Base-by-base conservation (phyloP, 1,140 invertebrate genomes). In the Lucilia cuprina region DNA sequence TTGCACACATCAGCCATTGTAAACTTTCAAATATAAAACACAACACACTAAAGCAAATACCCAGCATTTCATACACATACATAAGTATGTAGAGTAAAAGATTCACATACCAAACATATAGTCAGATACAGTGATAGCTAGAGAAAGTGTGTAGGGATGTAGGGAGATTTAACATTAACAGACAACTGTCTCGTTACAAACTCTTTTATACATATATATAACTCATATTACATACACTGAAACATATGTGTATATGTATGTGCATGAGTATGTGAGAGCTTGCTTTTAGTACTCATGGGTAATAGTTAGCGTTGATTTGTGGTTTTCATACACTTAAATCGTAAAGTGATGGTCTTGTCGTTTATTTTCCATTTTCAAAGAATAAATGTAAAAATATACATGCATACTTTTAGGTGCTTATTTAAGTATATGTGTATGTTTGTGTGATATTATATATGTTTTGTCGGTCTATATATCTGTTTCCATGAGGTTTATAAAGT, bases 281-380 rank as follows among this genome's bases (percentile, higher is more conserved):
- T 30, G 34, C 19, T 80, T 47, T 47, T 19, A 49, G 8, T 49
- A 80, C 77, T 80, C 47, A 49, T 49, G 77, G n/a, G 34, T 80
- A 49, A 80, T 49, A 50, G 77, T 50, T 21, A 49, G 77, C 77
- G 77, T 80, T 80, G 77, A 80, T 80, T 80, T 80, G 77, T 80
- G 77, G 77, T 49, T 80, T 80, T 80, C 77, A 25, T 80, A 49
- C 77, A 80, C 77, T 80, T 80, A 21, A 80, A 21, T 41, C 41
- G 41, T 41, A 41, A 41, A 41, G 7, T 41, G 41, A 41, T 41
- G 41, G 41, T 41, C 41, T 41, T 41, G 41, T 41, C 41, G 41
- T 41, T 41, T 41, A 41, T 41, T 41, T 41, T 41, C 41, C 41
- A 41, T 41, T 41, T 41, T 10, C 10, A 41, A 10, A 30, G 25